Conservation (phyloP, 2,113 vertebrate genomes). For the Pseudopodoces humilis region DNA sequence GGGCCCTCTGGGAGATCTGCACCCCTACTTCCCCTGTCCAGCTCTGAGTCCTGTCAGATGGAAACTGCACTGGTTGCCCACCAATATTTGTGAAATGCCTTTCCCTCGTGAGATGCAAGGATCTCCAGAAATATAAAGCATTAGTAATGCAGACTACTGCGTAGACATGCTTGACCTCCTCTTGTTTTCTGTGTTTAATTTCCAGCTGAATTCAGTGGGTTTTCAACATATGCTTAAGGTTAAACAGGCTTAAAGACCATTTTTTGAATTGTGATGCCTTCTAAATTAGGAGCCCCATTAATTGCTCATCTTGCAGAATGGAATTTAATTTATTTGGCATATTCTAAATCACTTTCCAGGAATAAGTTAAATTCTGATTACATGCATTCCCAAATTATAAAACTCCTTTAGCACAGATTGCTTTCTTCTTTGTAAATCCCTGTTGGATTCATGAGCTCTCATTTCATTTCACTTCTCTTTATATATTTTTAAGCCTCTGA, state of each 20-base stretch:
- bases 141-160: background rate
- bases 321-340: conserved; percentile 37
- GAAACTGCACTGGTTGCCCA: background rate
- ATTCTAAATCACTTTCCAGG: conserved; percentile 37
- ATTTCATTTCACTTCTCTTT: conserved; percentile 24
- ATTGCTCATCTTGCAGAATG: conserved; percentile 10
- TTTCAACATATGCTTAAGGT: conserved; percentile 24
- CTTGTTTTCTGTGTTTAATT: background rate
- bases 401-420: background rate
- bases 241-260: background rate
- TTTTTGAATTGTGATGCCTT: conserved; percentile 3
- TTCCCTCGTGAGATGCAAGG: background rate
- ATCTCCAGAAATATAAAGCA: background rate
- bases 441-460: background rate
- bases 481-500: conserved; percentile 40
- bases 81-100: background rate
- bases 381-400: background rate
- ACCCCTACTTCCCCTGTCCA: rapidly evolving
- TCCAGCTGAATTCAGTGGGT: background rate
- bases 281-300: conserved; percentile 3
- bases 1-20: background rate
- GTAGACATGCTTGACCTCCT: background rate
- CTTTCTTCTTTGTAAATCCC: conserved; percentile 22
- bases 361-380: conserved; percentile 23
- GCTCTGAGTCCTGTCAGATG: background rate